phyloP scores from a whole-genome alignment of 2,797 vertebrate species.

The Hypotaenidia okinawae region DNA sequence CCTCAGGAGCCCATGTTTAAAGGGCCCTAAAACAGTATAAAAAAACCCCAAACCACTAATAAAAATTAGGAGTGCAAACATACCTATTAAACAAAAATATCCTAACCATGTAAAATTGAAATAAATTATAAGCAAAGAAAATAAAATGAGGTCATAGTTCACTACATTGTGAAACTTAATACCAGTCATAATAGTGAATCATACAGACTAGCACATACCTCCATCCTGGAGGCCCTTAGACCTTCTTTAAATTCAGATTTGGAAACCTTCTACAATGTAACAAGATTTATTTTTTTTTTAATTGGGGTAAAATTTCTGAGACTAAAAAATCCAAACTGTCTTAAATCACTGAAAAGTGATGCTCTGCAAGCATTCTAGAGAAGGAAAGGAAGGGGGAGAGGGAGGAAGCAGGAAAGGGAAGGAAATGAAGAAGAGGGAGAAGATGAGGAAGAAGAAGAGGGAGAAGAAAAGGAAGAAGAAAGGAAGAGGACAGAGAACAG shows the following conservation, averaged over 20 bases:
- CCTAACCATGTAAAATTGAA: conserved; percentile 74
- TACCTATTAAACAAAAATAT: conserved; percentile 72
- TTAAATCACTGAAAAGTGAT: conserved; percentile 25
- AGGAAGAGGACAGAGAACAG: too few species aligned
- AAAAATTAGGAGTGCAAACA: conserved; percentile 80
- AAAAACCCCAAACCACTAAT: neutral
- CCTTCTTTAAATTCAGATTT: conserved; percentile 45
- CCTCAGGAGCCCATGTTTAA: conserved; percentile 53
- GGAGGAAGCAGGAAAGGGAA: neutral
- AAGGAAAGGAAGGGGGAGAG: neutral
- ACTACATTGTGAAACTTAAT: conserved; percentile 62
- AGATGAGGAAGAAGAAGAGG: too few species aligned
- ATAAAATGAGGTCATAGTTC: conserved; percentile 74
- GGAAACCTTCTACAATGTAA: conserved; percentile 13
- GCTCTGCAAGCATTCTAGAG: neutral
- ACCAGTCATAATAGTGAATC: conserved; percentile 33
- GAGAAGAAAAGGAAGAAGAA: too few species aligned
- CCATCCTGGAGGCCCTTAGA: neutral
- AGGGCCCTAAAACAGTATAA: conserved; percentile 62
- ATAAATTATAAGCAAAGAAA: conserved; percentile 80
- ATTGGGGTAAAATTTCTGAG: conserved; percentile 39
- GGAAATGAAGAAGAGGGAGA: neutral
- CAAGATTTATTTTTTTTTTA: neutral
- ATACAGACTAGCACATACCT: conserved; percentile 45
- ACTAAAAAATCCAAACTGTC: conserved; percentile 20